These are phyloP conservation scores for Oedothorax gibbosus DNA, from an alignment of 1,140 invertebrate genomes.

Conservation along the genomic window DNA sequence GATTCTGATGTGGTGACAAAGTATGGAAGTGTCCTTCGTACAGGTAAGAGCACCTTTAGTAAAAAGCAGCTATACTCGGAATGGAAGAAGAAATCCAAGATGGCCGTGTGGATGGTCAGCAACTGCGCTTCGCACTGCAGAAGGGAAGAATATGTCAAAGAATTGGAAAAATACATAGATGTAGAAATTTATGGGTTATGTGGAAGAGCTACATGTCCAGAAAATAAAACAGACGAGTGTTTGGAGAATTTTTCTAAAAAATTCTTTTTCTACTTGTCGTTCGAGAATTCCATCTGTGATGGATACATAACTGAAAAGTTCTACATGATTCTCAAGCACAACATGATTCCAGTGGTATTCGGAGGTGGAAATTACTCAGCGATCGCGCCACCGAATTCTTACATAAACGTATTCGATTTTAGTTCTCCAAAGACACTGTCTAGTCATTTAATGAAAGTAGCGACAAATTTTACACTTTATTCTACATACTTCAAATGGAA, in stretches of 20 bases:
- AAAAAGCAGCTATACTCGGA: not conserved
- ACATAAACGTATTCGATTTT: conserved; percentile 67
- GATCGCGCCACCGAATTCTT: conserved; percentile 67
- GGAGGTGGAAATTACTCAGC: conserved; percentile 67
- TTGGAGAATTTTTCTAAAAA: conserved; percentile 40
- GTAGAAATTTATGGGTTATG: conserved; percentile 71
- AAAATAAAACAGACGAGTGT: conserved; percentile 32
- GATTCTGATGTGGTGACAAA: conserved; percentile 66
- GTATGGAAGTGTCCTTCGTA: conserved; percentile 61
- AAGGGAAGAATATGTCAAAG: conserved; percentile 66
- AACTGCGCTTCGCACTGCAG: conserved; percentile 67
- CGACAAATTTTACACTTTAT: conserved; percentile 20
- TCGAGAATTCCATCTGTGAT: conserved; percentile 70
- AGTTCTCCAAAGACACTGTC: conserved; percentile 63
- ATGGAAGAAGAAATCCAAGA: conserved; percentile 62
- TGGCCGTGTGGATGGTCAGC: conserved; percentile 67
- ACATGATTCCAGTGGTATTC: conserved; percentile 67
- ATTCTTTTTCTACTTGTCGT: conserved; percentile 69
- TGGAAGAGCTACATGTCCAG: conserved; percentile 34
- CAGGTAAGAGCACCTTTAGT: not conserved
- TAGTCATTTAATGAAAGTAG: conserved; percentile 27
- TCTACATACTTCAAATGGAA: conserved; percentile 38
- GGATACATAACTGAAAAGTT: conserved; percentile 70
- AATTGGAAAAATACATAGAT: conserved; percentile 67
- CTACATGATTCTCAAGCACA: conserved; percentile 64